Evolutionary conservation across 2,888 invertebrate species (phyloP), one percentile per base, ranked within the genome.

Genomic region (Agrotis segetum): DNA sequence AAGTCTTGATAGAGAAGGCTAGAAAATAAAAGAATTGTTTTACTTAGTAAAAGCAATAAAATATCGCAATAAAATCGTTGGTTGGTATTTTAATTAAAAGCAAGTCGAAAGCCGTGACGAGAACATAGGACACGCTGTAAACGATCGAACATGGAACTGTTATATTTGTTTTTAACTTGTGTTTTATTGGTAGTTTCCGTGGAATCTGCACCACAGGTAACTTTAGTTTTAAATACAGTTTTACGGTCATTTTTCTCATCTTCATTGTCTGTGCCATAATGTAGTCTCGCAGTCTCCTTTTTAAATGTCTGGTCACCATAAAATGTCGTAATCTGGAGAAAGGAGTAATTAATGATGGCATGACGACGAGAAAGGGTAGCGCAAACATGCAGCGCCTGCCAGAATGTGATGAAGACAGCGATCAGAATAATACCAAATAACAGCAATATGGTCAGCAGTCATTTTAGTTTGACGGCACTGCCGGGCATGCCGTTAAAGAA

Each of bases 151-250:
- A 83, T 83, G 83, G 66, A 79, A 66, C 73, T 77, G 71, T 73
- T 84, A n/a, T 84, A 82, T 77, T 86, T 90, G 61, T 80, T 89
- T 82, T 73, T 89, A 67, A 71, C 88, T 63, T 87, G 83, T 77
- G 65, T 86, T 77, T 75, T 90, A 65, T 74, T 90, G 11, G 55
- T 90, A 17, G 67, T 79, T 5, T 24, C 78, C 29, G 87, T 83
- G 47, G 73, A 77, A 34, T 85, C 88, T 29, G 79, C 73, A 47
- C 91, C 93, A 13, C 93, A 93, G 91, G 93, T 92, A 87, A 85
- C 52, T 40, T 71, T 50, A 52, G 49, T 59, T 58, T 59, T 17
- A 4, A 29, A 13, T 47, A 50, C 13, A 29, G 24, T 60, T 14
- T 40, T 58, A 67, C 5, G 16, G 3, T 52, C 2, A 17, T 9